Percentiles rank a stretch among this genome's conserved stretches.
Evolutionary conservation across 1,140 invertebrate species (phyloP).

Genomic region (Camponotus vicinus): DNA sequence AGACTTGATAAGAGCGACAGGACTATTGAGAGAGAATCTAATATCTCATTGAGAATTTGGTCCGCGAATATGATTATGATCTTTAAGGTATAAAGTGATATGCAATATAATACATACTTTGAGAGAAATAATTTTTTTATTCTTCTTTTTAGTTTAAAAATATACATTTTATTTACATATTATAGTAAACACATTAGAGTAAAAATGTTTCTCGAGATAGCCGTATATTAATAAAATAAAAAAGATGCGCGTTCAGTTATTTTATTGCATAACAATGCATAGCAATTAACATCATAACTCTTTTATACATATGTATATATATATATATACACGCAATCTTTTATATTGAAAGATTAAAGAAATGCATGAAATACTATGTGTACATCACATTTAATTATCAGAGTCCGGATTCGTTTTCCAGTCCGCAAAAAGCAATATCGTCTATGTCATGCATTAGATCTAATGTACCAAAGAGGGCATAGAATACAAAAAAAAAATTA

Average conservation of each 20-base stretch:
- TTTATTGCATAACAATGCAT: not conserved
- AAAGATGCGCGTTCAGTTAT: not conserved
- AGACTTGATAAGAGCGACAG: not conserved
- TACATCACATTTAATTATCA: no score
- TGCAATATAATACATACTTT: not conserved
- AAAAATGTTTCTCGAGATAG: not conserved
- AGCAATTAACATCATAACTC: not conserved
- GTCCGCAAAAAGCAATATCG: no score
- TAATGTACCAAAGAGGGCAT: no score
- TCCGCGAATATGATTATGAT: not conserved
- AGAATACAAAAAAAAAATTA: no score
- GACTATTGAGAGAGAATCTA: not conserved
- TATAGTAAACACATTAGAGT: not conserved
- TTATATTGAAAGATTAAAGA: slow-evolving; percentile 13
- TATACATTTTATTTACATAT: slow-evolving; percentile 28
- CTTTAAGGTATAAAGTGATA: not conserved
- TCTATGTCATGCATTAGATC: no score
- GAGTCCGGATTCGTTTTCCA: no score
- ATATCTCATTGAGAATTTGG: not conserved
- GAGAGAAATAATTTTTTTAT: not conserved
- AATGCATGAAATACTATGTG: not conserved
- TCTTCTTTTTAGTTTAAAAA: slow-evolving; percentile 2
- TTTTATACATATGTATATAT: not conserved
- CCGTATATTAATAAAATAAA: not conserved
- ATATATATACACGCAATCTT: not conserved